Base-by-base conservation (phyloP, 2,888 invertebrate genomes). In the Hypselothyrea guttata region DNA sequence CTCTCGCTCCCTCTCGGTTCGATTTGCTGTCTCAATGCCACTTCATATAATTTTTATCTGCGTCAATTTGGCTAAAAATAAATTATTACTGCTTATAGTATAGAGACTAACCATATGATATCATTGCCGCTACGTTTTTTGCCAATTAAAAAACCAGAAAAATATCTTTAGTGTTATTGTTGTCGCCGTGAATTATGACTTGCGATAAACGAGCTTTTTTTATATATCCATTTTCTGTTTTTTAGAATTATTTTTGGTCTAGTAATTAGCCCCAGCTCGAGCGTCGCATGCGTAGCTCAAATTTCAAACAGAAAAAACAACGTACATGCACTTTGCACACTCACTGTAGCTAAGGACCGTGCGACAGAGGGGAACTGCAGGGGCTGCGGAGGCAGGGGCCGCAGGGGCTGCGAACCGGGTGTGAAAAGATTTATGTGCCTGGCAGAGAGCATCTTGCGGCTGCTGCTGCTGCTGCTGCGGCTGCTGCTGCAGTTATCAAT, bases 371-470 rank as follows among this genome's bases (percentile, higher is more conserved):
- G 22, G 28, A 46, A 48, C 47, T 57, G 45, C 28, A 38, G 15
- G 45, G 22, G 33, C 7, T 11, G 53, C 13, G 8, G 34, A 5
- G 4, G 16, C 41, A 12, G 38, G 8, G 22, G 48, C 28, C 31
- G 30, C 9, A 18, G 37, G 11, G 31, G 44, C 59, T 46, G 41
- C 33, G 42, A 48, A 47, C 46, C 76, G 79, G 82, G 79, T 79
- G 86, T 79, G 86, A 85, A 79, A 85, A 85, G 86, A 79, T 79
- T 79, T 79, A 79, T 79, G 86, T 85, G 86, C 59, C 74, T 83
- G 67, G 83, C 69, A 44, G 28, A 38, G 38, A 67, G 67, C 69
- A 58, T 73, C 49, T 65, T 35, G 22, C 22, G 16, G 18, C 18
- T 7, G 38, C 38, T 28, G 28, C 28, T 9, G 28, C 28, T 28